A percentile compares a stretch with the other conserved stretches of the same genome.
Evolutionary conservation across 2,797 vertebrate genomes (phyloP).

Genomic region (Mormyrus proboscirostris): DNA sequence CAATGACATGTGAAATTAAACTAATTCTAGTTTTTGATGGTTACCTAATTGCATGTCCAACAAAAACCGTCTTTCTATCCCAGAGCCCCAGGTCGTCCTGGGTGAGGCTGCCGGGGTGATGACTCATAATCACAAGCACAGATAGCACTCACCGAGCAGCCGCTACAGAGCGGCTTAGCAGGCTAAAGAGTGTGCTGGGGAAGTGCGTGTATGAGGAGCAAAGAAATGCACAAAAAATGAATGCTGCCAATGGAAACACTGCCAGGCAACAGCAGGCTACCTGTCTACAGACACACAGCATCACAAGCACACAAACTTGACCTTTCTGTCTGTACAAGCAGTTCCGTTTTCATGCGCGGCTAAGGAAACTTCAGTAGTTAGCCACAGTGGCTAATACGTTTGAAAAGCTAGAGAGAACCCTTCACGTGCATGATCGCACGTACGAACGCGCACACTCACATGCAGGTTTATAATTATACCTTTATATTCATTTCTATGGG

Average conservation of each 20-base stretch:
- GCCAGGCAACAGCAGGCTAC: background rate
- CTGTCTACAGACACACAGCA: background rate
- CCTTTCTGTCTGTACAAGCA: background rate
- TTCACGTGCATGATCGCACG: background rate
- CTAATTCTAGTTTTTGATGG: background rate
- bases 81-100: background rate
- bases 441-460: background rate
- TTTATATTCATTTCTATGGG: background rate
- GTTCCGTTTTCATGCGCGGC: background rate
- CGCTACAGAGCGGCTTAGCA: background rate
- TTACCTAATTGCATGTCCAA: background rate
- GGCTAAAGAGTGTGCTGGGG: background rate
- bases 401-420: background rate
- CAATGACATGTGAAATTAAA: background rate
- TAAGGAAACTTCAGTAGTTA: background rate
- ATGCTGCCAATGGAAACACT: background rate
- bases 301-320: background rate
- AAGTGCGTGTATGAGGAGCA: background rate
- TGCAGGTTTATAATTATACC: background rate
- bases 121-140: background rate
- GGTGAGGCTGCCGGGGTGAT: background rate
- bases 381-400: background rate
- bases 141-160: background rate
- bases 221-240: background rate
- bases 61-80: background rate